These are phyloP conservation scores for Hemicordylus capensis DNA, from an alignment of 2,113 vertebrate species.

Conservation along the genomic window DNA sequence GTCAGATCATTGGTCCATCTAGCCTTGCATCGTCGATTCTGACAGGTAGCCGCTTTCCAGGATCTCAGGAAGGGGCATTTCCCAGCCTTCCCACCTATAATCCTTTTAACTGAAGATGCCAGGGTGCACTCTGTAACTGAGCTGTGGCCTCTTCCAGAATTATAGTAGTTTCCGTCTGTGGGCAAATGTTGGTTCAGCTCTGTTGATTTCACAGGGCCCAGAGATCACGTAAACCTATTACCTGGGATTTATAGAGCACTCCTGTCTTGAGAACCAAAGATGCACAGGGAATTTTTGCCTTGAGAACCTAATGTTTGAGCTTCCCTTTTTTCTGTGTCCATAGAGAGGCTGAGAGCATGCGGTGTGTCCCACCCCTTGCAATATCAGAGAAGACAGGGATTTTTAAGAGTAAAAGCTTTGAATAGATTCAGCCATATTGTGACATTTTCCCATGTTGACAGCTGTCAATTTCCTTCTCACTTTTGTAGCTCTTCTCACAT, in stretches of 20 bases:
- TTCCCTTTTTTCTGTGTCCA: not conserved
- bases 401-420: not conserved
- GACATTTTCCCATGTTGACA: constrained; percentile 22
- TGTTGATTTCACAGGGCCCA: not conserved
- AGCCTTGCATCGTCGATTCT: not conserved
- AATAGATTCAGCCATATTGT: not conserved
- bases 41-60: not conserved
- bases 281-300: not conserved
- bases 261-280: too few species aligned
- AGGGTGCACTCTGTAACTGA: too few species aligned
- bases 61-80: not conserved
- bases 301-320: not conserved
- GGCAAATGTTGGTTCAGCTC: not conserved
- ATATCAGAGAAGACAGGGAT: not conserved
- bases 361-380: not conserved
- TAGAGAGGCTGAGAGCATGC: not conserved
- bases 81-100: not conserved
- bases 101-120: not conserved
- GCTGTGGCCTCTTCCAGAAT: not conserved
- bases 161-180: too few species aligned
- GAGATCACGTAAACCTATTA: not conserved
- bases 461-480: constrained; percentile 13
- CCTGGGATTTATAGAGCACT: not conserved
- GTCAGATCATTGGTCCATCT: not conserved
- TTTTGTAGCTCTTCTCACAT: constrained; percentile 4